Evolutionary conservation across 2,113 vertebrate species (phyloP), one percentile per base, ranked within the genome.

Genomic region (Pelecanoides urinatrix): DNA sequence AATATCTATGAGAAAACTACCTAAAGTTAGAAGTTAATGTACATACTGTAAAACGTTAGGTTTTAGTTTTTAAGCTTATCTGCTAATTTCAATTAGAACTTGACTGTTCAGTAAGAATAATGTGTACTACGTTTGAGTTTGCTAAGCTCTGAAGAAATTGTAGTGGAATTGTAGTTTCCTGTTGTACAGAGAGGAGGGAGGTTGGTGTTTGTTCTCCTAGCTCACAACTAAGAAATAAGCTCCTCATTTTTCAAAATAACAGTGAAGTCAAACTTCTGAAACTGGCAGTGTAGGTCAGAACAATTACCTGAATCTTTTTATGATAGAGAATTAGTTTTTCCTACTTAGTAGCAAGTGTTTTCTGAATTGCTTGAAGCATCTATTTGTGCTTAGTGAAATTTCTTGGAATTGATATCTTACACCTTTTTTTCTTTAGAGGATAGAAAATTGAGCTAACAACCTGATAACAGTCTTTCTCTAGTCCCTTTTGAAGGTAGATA

Each of bases 391-490:
- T 53, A 82, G 55, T 53, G 58, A 78, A 18, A 30, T 72, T 96
- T 53, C 65, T 87, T 66, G 10, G 67, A 61, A 84, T 50, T 34
- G 18, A 13, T 94, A 75, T 40, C 49, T 89, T 79, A 30, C 2
- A 9, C 10, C 29, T 68, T 49, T 58, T 30, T 66, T 55, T 34
- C 52, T 71, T 92, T 30, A 67, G 86, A 97, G 79, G 79, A 44
- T 14, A 94, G 71, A 78, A 95, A 74, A 96, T 56, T 61, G 75
- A 96, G 49, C 89, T 95, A 88, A 74, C 52, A 88, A 76, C 70
- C 62, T 90, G 82, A 56, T 61, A 85, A 66, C 25, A 30, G 84
- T 94, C 36, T 86, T 74, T 49, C 32, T 95, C 49, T 62, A 34
- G 90, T 76, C 82, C 73, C 80, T 62, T 75, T 66, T 75, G 42